Base-by-base conservation (phyloP, 2,888 invertebrate genomes). In the Melipona beecheii region DNA sequence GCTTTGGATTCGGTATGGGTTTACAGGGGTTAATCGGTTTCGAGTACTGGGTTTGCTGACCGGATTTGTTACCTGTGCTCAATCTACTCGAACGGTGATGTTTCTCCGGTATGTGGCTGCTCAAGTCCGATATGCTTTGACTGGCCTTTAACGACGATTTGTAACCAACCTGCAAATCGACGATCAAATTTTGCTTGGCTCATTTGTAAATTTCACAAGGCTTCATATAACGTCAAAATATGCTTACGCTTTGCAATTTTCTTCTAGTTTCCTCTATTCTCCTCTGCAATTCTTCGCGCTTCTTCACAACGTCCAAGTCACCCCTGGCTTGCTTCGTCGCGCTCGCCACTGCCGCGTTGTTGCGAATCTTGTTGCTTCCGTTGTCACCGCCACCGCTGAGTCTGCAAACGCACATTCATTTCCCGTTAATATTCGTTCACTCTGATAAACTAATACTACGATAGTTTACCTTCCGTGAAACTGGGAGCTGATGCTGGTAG, bases 41-140 rank as follows among this genome's bases (percentile, higher is more conserved):
- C 89, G 92, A 89, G 86, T 89, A 92, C 84, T 92, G 91, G 56
- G 87, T 94, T 93, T 77, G 91, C 89, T 91, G 95, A 85, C 89
- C 84, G 73, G 85, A 84, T 90, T 89, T 92, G 85, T 93, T 93
- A 94, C 94, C 94, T 94, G 94, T 92, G 76, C 90, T 91, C 36
- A 93, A 84, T 81, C 93, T 90, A 70, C 90, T 92, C 71, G 92
- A 91, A 62, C 93, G 93, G 76, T 93, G 93, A 84, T 94, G 93
- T 86, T 93, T 95, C 90, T 96, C 96, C 15, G 96, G 96, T 78
- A 96, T 96, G 93, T 97, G 97, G 84, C 93, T 93, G 88, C 97
- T 98, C 49, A 98, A 95, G 93, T 98, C 98, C 87, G 97, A 97
- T 83, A 98, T 98, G 82, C 98, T 98, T 93, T 98, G 98, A 93